These are phyloP conservation scores for Mormoops blainvillei DNA, from an alignment of 2,113 vertebrate species.

Conservation along the genomic window DNA sequence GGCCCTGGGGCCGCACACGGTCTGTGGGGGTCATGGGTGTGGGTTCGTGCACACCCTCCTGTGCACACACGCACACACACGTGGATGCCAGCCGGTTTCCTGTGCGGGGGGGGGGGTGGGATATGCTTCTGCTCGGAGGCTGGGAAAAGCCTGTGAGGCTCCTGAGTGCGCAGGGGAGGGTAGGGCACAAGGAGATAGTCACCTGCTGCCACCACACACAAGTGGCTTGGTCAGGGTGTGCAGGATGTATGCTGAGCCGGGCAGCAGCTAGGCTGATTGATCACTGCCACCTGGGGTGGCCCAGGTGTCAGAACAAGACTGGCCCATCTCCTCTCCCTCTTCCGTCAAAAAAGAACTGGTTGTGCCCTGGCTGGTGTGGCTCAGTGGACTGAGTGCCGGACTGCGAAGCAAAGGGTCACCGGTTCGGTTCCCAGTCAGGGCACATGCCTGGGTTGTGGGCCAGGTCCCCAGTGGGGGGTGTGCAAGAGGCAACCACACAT, in stretches of 20 bases:
- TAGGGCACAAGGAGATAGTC: not conserved
- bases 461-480: no score
- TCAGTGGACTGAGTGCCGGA: no score
- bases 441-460: no score
- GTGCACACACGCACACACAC: rapidly evolving
- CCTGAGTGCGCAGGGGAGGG: not conserved
- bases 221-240: not conserved
- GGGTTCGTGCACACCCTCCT: not conserved
- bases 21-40: not conserved
- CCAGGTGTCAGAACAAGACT: not conserved
- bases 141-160: not conserved
- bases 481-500: no score
- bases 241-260: not conserved
- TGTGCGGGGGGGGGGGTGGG: not conserved
- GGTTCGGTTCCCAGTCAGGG: no score
- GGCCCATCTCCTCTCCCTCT: not conserved
- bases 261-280: not conserved
- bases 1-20: rapidly evolving
- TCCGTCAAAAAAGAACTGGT: not conserved
- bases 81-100: not conserved
- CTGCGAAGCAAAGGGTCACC: no score
- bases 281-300: not conserved
- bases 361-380: no score
- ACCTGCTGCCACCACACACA: not conserved
- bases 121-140: not conserved